These are phyloP conservation scores for Phoxinus phoxinus DNA, from an alignment of 2,113 vertebrate genomes.

Conservation along the genomic window DNA sequence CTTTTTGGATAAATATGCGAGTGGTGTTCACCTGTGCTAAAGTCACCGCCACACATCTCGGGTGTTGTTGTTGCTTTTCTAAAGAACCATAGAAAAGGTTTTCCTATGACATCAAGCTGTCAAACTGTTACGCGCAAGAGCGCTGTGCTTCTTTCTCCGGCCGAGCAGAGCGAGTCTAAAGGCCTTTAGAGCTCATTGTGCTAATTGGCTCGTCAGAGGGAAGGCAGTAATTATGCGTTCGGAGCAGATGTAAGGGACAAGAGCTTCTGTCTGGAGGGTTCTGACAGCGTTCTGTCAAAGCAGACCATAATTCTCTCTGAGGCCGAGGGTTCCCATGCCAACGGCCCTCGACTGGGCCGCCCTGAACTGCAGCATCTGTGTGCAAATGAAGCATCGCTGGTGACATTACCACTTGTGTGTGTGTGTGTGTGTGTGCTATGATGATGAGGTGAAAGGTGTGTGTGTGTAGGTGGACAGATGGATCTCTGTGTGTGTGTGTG, in stretches of 20 bases:
- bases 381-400: not conserved
- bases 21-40: no score
- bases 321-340: conserved; percentile 28
- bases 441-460: not conserved
- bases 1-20: no score
- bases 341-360: conserved; percentile 4
- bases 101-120: not conserved
- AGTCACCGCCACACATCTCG: no score
- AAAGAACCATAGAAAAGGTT: no score
- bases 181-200: conserved; percentile 16
- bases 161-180: conserved; percentile 17
- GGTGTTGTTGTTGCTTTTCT: no score
- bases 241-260: not conserved
- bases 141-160: conserved; percentile 1
- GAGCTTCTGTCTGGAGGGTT: no score
- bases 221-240: conserved; percentile 13
- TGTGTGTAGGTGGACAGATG: not conserved
- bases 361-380: not conserved
- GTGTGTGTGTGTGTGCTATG: not conserved
- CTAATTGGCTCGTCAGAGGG: conserved; percentile 15
- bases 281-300: conserved; percentile 2
- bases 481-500: conserved; percentile 4
- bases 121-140: not conserved
- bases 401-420: not conserved
- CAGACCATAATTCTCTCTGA: conserved; percentile 19